Evolutionary conservation across 2,113 vertebrate species (phyloP).

Genomic region (Aramus guarauna): DNA sequence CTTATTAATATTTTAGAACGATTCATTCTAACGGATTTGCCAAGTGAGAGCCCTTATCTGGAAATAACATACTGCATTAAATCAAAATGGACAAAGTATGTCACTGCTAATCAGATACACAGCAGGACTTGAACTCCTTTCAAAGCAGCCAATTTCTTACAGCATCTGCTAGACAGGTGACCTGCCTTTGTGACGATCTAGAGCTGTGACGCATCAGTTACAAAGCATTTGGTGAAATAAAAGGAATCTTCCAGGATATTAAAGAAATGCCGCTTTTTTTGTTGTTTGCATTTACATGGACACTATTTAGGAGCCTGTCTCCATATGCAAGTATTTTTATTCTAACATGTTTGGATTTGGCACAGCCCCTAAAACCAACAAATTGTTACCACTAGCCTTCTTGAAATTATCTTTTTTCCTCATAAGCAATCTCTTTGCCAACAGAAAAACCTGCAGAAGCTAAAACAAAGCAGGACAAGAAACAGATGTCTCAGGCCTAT

Average conservation of each 20-base stretch:
- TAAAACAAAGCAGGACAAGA: not conserved
- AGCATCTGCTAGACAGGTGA: not conserved
- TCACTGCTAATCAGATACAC: not conserved
- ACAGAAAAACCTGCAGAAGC: not conserved
- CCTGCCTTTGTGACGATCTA: not conserved
- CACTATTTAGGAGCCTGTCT: not conserved
- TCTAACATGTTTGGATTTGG: not conserved
- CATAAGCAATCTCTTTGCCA: not conserved
- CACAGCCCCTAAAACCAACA: not conserved
- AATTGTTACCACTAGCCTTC: not conserved
- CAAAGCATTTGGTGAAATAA: not conserved
- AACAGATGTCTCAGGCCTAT: not conserved
- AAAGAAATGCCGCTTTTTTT: not conserved
- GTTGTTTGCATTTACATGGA: not conserved
- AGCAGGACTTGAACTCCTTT: not conserved
- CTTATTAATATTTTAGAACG: not conserved
- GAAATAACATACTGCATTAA: not conserved
- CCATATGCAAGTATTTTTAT: not conserved
- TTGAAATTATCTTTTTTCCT: not conserved
- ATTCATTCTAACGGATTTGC: not conserved
- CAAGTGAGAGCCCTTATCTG: not conserved
- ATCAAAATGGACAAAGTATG: not conserved
- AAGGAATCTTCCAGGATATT: not conserved
- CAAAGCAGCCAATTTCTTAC: not conserved
- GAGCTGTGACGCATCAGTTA: not conserved